Percentiles rank a stretch among this genome's conserved stretches.
phyloP scores from a whole-genome alignment of 2,113 vertebrate species.

The Sylvietta virens region DNA sequence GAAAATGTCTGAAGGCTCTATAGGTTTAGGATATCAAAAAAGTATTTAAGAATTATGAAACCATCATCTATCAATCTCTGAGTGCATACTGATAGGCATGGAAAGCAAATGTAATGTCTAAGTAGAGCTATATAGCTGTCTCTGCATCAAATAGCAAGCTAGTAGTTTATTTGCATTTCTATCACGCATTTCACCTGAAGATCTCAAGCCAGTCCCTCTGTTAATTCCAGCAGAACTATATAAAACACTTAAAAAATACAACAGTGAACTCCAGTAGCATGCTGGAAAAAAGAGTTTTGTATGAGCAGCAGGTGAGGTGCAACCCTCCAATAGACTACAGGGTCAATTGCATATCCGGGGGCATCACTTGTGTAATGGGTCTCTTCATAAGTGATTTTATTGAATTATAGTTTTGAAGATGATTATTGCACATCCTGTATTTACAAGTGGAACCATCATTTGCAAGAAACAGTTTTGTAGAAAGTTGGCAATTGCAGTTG shows the following conservation, averaged over 20 bases:
- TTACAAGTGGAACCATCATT: not conserved
- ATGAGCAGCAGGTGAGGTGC: not conserved
- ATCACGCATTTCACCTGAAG: not conserved
- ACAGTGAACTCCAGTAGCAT: not conserved
- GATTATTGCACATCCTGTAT: not conserved
- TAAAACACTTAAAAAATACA: not conserved
- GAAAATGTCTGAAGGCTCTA: conserved; percentile 53
- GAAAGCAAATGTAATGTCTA: conserved; percentile 8
- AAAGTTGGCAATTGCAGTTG: not conserved
- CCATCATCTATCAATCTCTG: conserved; percentile 42
- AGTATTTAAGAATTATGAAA: conserved; percentile 52
- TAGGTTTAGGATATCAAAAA: conserved; percentile 57
- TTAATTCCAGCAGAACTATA: conserved; percentile 9
- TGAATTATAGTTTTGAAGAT: not conserved
- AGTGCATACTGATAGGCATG: conserved; percentile 32
- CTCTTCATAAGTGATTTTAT: not conserved
- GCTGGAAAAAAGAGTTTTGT: not conserved
- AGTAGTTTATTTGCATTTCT: conserved; percentile 36
- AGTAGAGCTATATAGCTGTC: not conserved
- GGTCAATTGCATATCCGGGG: not conserved
- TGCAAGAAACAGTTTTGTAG: not conserved
- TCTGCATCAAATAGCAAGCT: not conserved
- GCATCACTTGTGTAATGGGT: not conserved
- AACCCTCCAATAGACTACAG: not conserved
- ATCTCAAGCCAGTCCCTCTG: not conserved